Conservation (phyloP, 2,888 invertebrate species). For the Drosophila tanythrix region DNA sequence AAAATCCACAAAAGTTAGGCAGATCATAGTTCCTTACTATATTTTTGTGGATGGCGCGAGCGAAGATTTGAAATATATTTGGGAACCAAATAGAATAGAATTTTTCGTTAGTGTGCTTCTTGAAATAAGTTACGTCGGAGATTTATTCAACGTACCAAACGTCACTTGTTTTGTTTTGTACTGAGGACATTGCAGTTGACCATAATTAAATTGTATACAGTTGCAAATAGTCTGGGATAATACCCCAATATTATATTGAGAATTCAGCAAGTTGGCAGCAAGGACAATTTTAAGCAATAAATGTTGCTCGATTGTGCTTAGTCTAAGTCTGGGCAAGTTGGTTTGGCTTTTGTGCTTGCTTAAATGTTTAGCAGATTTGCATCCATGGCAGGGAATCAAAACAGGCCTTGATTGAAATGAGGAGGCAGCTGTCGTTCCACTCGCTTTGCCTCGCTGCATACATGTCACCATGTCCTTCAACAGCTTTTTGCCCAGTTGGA, state of each 20-base stretch:
- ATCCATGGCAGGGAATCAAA: constrained; percentile 34
- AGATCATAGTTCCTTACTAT: too few relatives aligned
- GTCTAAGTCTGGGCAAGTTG: constrained; percentile 6
- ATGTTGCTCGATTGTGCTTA: neutral
- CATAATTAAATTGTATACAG: neutral
- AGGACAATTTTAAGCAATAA: neutral
- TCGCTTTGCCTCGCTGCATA: constrained; percentile 33
- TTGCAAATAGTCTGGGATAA: neutral
- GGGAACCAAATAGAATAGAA: too few relatives aligned
- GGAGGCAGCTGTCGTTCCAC: constrained; percentile 42
- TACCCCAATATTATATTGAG: neutral
- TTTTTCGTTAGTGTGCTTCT: too few relatives aligned
- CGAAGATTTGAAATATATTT: too few relatives aligned
- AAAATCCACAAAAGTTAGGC: too few relatives aligned
- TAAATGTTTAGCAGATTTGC: constrained; percentile 6
- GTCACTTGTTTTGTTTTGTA: neutral
- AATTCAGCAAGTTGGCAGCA: neutral
- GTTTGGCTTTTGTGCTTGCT: constrained; percentile 4
- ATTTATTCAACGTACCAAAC: neutral
- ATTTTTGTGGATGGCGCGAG: too few relatives aligned
- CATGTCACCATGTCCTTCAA: constrained; percentile 72
- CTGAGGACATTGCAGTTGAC: neutral
- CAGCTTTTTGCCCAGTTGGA: constrained; percentile 67
- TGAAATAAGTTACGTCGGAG: too few relatives aligned
- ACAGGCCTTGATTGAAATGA: constrained; percentile 56